Percentiles rank a stretch among this genome's conserved stretches.
Conservation (phyloP, 2,113 vertebrate genomes). For the Pristiophorus japonicus region DNA sequence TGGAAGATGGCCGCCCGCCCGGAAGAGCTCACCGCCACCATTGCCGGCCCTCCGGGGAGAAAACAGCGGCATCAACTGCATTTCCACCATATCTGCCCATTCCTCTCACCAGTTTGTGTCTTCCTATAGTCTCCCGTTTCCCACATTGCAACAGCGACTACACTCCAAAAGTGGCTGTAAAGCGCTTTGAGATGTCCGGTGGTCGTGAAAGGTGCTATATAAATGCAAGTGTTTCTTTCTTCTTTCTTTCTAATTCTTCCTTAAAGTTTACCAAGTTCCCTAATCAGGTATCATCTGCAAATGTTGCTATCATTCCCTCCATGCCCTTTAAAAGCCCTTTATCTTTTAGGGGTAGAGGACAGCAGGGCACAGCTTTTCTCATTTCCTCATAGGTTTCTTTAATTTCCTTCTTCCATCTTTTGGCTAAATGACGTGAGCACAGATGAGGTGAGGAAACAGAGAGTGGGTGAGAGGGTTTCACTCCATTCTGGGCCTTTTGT, state of each 20-base stretch:
- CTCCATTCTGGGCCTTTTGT: neutral
- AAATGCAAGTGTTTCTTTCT: no score
- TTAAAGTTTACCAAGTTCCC: neutral
- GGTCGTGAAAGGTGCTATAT: no score
- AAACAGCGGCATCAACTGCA: no score
- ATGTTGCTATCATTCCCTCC: neutral
- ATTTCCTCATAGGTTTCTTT: neutral
- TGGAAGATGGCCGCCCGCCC: no score
- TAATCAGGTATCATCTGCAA: neutral
- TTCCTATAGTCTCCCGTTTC: neutral
- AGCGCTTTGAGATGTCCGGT: no score
- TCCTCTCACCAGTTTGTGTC: neutral
- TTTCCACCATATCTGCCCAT: neutral
- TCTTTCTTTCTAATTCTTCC: neutral
- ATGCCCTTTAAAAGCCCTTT: no score
- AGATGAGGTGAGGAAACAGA: neutral
- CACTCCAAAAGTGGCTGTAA: no score
- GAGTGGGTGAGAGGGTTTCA: neutral
- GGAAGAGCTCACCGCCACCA: no score
- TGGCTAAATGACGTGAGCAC: neutral
- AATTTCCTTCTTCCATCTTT: neutral
- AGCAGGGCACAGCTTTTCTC: neutral
- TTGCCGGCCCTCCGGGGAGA: no score
- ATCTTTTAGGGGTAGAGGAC: neutral
- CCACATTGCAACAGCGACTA: no score